phyloP scores from a whole-genome alignment of 2,797 vertebrate species.

The Ispidina picta region DNA sequence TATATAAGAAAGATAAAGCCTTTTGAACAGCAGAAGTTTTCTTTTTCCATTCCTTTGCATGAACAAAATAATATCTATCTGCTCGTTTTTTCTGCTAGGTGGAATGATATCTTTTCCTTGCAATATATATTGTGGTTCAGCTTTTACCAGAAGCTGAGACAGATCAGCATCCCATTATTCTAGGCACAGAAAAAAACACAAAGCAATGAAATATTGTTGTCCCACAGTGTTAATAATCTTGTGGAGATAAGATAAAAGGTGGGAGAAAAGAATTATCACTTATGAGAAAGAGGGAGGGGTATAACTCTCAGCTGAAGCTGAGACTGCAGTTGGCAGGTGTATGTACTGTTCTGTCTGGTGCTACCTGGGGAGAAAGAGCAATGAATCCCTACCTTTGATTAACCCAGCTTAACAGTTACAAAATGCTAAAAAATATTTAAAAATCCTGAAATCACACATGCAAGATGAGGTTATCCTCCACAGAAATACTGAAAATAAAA shows the following conservation, averaged over 20 bases:
- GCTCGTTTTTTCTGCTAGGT: not conserved
- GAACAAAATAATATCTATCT: not conserved
- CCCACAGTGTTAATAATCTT: not conserved
- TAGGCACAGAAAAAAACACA: not conserved
- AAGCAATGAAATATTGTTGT: not conserved
- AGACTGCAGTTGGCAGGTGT: not conserved
- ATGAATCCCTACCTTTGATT: not conserved
- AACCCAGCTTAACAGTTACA: not conserved
- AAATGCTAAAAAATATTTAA: not conserved
- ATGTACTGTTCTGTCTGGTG: not conserved
- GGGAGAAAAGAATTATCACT: not conserved
- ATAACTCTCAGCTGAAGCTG: rapidly evolving
- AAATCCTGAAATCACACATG: not conserved
- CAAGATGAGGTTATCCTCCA: not conserved
- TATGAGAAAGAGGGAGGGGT: not conserved
- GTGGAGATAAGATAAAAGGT: not conserved
- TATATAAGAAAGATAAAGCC: not conserved
- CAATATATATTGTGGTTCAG: not conserved
- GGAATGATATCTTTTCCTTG: not conserved
- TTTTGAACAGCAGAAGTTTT: not conserved
- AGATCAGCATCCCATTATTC: not conserved
- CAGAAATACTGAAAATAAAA: not conserved
- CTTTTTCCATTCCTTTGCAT: not conserved
- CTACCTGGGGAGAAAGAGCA: not conserved
- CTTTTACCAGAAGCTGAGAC: not conserved